Evolutionary conservation across 2,113 vertebrate species (phyloP).

Genomic region (zebrafish (Danio rerio)): GRCz12tu NC_133192.1:32031001-32031500

Average conservation of each 20-base stretch:
- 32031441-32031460: neutral
- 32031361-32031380: no score
- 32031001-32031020: no score
- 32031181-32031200: neutral
- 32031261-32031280: slow-evolving; percentile 5
- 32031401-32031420: neutral
- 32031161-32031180: neutral
- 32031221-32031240: neutral
- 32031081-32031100: slow-evolving; percentile 42
- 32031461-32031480: neutral
- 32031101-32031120: slow-evolving; percentile 9
- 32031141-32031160: neutral
- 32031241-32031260: neutral
- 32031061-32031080: slow-evolving; percentile 20
- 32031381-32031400: no score
- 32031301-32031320: neutral
- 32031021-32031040: no score
- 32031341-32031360: no score
- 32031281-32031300: neutral
- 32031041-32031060: no score
- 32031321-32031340: neutral
- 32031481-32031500: slow-evolving; percentile 42
- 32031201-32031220: neutral
- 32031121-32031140: slow-evolving; percentile 13
- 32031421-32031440: neutral